Evolutionary conservation across 2,797 vertebrate genomes (phyloP), one percentile per base, ranked within the genome.

Genomic region (Lophius americanus): DNA sequence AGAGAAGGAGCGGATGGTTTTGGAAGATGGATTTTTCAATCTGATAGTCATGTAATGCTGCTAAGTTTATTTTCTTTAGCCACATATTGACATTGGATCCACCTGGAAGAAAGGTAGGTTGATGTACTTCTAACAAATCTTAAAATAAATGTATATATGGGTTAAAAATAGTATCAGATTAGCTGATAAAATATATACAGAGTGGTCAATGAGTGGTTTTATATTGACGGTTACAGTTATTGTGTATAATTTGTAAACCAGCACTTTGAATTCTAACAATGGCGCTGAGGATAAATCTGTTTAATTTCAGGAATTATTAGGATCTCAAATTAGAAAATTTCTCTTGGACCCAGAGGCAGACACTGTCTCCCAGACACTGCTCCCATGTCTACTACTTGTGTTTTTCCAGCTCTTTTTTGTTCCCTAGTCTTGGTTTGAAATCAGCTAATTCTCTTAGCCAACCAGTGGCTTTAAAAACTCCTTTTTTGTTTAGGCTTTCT

Each of bases 31-130:
- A 73, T 71, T 52, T 69, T 75, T 64, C 61, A 23, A 56, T 75
- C 82, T 76, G 42, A 83, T 69, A 48, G 64, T 83, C 79, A 73
- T 75, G 51, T 51, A 49, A 63, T 85, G 91, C 90, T 92, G 91
- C 91, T 91, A 90, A 81, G 37, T 65, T 49, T 49, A 70, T 79
- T 51, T 89, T 57, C 64, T 58, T 4, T 9, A 23, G 51, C 56
- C 60, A 79, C 51, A 44, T 38, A 64, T 60, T 66, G 55, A 66
- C 62, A 44, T 54, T 42, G 62, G 68, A 65, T 62, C 68, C 54
- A 62, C 36, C n/a, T 61, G 39, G 55, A 83, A 60, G 64, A 67
- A 64, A 51, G 61, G 23, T 55, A 46, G 47, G 62, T 55, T 70
- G 36, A 68, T 65, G n/a, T 64, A 70, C 68, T 61, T 78, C 9